Evolutionary conservation across 2,113 vertebrate genomes (phyloP).

Genomic region (Poeciliopsis retropinna): DNA sequence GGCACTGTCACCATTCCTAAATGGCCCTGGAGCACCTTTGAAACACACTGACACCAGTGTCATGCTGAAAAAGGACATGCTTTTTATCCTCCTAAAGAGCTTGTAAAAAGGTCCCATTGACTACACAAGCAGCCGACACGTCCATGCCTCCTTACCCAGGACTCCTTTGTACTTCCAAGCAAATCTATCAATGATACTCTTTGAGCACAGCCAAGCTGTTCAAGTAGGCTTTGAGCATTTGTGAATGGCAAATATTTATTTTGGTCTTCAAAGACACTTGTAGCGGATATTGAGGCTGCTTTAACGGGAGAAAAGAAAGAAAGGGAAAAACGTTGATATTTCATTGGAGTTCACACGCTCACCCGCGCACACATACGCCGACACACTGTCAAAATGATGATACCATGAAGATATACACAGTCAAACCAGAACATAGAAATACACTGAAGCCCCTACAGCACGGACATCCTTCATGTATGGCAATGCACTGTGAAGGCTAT

Average conservation of each 20-base stretch:
- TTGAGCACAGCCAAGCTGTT: constrained; percentile 35
- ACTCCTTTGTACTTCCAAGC: constrained; percentile 56
- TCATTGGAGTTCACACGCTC: constrained; percentile 16
- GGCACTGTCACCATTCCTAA: constrained; percentile 56
- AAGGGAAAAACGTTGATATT: constrained; percentile 2
- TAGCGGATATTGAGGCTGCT: neutral
- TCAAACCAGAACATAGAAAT: constrained; percentile 27
- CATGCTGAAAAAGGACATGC: constrained; percentile 67
- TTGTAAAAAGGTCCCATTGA: constrained; percentile 73
- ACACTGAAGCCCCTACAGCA: constrained; percentile 16
- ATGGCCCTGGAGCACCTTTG: constrained; percentile 71
- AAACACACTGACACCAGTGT: constrained; percentile 70
- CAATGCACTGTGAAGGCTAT: constrained; percentile 58
- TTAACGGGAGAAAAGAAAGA: constrained; percentile 14
- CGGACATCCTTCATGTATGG: constrained; percentile 34
- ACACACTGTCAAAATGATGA: neutral
- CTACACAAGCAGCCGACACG: constrained; percentile 64
- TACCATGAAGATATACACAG: constrained; percentile 23
- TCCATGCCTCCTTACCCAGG: constrained; percentile 56
- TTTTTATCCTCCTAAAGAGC: constrained; percentile 72
- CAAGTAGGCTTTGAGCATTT: constrained; percentile 16
- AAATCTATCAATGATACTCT: constrained; percentile 54
- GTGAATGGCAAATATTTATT: constrained; percentile 39
- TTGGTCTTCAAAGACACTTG: constrained; percentile 27
- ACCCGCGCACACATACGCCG: constrained; percentile 18